Base-by-base conservation (phyloP, 2,797 vertebrate species). In the Lepus oiostolus region DNA sequence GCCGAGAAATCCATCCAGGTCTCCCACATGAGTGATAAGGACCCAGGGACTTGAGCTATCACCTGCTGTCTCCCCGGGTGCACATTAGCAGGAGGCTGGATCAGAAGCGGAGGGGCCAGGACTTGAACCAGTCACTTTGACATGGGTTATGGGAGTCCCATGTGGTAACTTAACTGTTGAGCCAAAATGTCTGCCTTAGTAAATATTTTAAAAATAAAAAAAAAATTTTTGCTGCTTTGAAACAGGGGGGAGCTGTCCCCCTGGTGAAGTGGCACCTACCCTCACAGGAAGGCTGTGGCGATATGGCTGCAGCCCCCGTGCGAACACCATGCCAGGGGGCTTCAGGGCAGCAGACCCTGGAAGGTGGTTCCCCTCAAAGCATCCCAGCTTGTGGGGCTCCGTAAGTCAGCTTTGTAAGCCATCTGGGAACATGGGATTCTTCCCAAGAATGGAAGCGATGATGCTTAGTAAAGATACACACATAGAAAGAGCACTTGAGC, bases 381-480 rank as follows among this genome's bases (percentile, higher is more conserved):
- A 8, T 17, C 35, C 52, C 38, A 47, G 17, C 7, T 22, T 8
- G 7, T 12, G 26, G 26, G 16, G 12, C 24, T 96, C 50, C 58
- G 1, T 22, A 14, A 72, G 4, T 9, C 47, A 90, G 72, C 24
- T 77, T 4, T 1, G 42, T 2, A 75, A 58, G 4, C 30, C 26
- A 52, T 32, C 70, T 32, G 85, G 71, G 86, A 77, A 87, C 50
- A 42, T 1, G 13, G 30, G 7, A 35, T 71, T 83, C 84, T 54
- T 50, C 75, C n/a, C 32, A 50, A 88, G 67, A 71, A 65, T 58
- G 42, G 19, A 80, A 86, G 16, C 12, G 16, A 60, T 75, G 35
- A 75, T 30, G 32, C n/a, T 88, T 60, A 92, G 92, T 94, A 94
- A 74, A 52, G 10, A 72, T 0, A 9, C 1, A 63, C 4, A 87